phyloP scores from a whole-genome alignment of 2,113 vertebrate species.

The human region DNA sequence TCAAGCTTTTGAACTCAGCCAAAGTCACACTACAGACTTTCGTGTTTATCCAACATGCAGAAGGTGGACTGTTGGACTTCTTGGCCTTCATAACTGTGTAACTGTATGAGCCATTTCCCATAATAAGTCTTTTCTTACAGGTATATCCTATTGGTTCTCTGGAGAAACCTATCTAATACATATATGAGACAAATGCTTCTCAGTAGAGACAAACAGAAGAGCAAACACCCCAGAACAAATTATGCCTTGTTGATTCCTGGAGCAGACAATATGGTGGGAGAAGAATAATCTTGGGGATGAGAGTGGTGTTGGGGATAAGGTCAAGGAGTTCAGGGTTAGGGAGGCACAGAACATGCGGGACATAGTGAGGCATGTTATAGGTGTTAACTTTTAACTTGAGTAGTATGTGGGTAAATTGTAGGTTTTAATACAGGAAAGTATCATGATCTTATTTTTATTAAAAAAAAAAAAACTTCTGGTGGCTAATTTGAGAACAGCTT shows the following conservation, averaged over 20 bases:
- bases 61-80: not conserved
- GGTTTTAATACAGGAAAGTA: not conserved
- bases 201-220: not conserved
- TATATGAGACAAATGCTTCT: not conserved
- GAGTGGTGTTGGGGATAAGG: not conserved
- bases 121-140: not conserved
- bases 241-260: not conserved
- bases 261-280: not conserved
- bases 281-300: not conserved
- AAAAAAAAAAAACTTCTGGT: not conserved
- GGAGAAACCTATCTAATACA: not conserved
- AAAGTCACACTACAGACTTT: accelerated
- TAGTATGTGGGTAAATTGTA: not conserved
- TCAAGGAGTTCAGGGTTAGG: not conserved
- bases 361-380: accelerated
- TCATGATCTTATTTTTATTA: not conserved
- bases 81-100: not conserved
- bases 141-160: not conserved
- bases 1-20: not conserved
- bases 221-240: not conserved
- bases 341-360: not conserved
- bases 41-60: not conserved
- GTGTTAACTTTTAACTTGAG: not conserved
- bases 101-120: not conserved
- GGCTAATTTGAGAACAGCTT: not conserved